These are phyloP conservation scores for Thalassaphorura encarpata DNA, from an alignment of 1,140 invertebrate genomes.

Conservation along the genomic window DNA sequence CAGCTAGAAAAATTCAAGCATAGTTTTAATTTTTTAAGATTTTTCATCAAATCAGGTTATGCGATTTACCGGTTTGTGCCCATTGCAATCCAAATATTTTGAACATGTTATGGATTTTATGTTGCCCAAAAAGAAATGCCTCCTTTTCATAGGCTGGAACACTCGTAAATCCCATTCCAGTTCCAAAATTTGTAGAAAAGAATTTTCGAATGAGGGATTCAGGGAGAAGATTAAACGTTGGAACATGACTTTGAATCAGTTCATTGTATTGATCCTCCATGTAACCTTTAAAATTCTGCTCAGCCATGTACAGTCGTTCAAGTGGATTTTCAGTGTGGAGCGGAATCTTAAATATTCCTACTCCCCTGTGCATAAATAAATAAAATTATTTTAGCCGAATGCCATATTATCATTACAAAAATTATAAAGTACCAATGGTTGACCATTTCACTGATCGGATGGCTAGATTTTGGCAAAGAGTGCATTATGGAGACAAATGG, in stretches of 20 bases:
- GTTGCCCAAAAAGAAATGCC: conserved; percentile 11
- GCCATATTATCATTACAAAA: neutral
- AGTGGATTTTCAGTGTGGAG: conserved; percentile 9
- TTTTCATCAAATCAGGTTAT: neutral
- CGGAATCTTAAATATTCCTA: conserved; percentile 31
- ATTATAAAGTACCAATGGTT: conserved; percentile 31
- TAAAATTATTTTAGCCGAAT: neutral
- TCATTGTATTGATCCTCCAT: conserved; percentile 21
- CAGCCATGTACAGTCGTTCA: conserved; percentile 19
- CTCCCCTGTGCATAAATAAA: conserved; percentile 28
- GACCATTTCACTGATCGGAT: conserved; percentile 24
- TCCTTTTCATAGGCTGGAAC: conserved; percentile 25
- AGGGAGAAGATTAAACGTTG: conserved; percentile 24
- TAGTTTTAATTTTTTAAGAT: neutral
- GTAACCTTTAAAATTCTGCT: conserved; percentile 27
- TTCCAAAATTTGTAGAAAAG: conserved; percentile 29
- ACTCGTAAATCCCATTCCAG: conserved; percentile 24
- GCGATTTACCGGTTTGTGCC: conserved; percentile 23
- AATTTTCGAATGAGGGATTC: conserved; percentile 18
- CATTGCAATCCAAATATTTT: conserved; percentile 32
- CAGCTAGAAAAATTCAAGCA: conserved; percentile 9
- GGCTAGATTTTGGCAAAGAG: conserved; percentile 24
- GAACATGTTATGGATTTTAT: conserved; percentile 20
- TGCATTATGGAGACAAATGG: conserved; percentile 22
- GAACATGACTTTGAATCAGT: conserved; percentile 26